Evolutionary conservation across 1,140 invertebrate genomes (phyloP), one percentile per base, ranked within the genome.

Genomic region (Aradophagus sp.): DNA sequence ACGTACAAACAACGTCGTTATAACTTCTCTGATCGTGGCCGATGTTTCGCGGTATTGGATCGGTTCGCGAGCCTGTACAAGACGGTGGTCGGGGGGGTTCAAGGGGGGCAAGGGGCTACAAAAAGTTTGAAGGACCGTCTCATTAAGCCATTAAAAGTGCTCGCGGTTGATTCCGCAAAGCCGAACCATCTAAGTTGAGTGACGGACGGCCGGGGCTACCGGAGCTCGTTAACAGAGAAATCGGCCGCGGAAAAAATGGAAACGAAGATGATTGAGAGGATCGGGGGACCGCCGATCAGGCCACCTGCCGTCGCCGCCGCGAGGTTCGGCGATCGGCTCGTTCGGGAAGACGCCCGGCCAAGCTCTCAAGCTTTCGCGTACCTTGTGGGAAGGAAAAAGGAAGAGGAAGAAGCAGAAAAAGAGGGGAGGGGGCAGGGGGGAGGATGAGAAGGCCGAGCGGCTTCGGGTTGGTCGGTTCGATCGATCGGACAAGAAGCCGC

Each of bases 401-500:
- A 29, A 10, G 13, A 12, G 20, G 20, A 8, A 26, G 19, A 26
- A 44, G 11, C 38, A 52, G 20, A 47, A 53, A 8, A 65, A 47
- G 41, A 48, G 13, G 34, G n/a, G 20, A 58, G 50, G 39, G 47
- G n/a, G n/a, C n/a, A n/a, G n/a, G n/a, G n/a, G n/a, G n/a, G n/a
- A n/a, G n/a, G n/a, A n/a, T n/a, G n/a, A n/a, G n/a, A n/a, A n/a
- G n/a, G 41, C 29, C 29, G 23, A 56, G 55, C 62, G 56, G 41
- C 35, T 56, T 27, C 44, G 59, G 10, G 47, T 47, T 42, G 23
- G 44, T 42, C n/a, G 11, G 14, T 58, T 36, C 58, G 65, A 68
- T 73, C 71, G 71, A 68, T 73, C 59, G 65, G 16, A 68, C 31
- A 62, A 63, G 59, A 73, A 73, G 65, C 71, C 71, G 59, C 59